Conservation (phyloP, 1,140 invertebrate genomes). For the Monomorium pharaonis region DNA sequence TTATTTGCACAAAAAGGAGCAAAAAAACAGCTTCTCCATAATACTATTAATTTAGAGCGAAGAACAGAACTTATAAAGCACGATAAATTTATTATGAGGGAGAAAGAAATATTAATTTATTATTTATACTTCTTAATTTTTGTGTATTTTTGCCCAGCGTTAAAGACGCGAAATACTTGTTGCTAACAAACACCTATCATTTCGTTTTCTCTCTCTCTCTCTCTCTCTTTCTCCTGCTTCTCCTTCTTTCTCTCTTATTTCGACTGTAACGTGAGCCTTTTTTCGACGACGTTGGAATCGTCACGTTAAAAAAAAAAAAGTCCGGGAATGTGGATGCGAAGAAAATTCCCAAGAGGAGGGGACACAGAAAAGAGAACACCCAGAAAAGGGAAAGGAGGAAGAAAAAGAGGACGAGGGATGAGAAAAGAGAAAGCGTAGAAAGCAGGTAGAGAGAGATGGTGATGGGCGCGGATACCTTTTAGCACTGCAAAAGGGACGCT, state of each 20-base stretch:
- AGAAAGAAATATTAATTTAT: too few relatives aligned
- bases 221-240: too few relatives aligned
- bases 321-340: not conserved
- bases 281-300: slow-evolving; percentile 24
- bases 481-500: slow-evolving; percentile 71
- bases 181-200: not conserved
- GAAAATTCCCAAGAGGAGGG: not conserved
- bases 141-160: not conserved
- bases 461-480: slow-evolving; percentile 65
- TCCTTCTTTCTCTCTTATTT: not conserved
- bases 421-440: slow-evolving; percentile 67
- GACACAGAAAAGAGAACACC: slow-evolving; percentile 8
- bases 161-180: not conserved
- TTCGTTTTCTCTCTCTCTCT: not conserved
- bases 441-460: slow-evolving; percentile 59
- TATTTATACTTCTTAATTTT: not conserved
- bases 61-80: not conserved
- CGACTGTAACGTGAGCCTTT: not conserved
- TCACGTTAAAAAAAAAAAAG: slow-evolving; percentile 25
- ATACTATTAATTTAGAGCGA: not conserved
- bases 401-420: slow-evolving; percentile 51
- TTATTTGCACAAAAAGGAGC: not conserved
- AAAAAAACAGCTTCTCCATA: not conserved
- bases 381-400: slow-evolving; percentile 46
- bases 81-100: not conserved